Conservation (phyloP, 2,797 vertebrate genomes). For the Spea hammondii region DNA sequence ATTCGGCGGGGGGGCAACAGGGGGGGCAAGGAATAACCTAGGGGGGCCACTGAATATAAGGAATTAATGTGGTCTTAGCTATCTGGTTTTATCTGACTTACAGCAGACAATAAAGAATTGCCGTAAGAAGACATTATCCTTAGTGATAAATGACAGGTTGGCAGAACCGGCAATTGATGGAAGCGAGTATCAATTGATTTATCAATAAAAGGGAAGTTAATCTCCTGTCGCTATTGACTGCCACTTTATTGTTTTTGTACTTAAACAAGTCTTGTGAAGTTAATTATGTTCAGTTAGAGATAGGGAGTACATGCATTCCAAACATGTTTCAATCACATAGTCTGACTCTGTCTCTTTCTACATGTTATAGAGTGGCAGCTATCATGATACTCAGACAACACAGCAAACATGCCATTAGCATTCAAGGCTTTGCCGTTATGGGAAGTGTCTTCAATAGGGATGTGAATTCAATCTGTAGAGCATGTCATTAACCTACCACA, state of each 20-base stretch:
- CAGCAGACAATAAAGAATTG: slow-evolving; percentile 9
- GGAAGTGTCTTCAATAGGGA: too few species aligned
- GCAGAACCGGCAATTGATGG: slow-evolving; percentile 31
- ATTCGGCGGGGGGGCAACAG: too few species aligned
- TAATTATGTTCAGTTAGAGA: slow-evolving; percentile 32
- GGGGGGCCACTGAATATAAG: too few species aligned
- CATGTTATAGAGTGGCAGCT: slow-evolving; percentile 6
- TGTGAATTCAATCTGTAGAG: too few species aligned
- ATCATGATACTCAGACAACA: slow-evolving; percentile 13
- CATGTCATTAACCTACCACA: too few species aligned
- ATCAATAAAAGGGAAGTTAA: slow-evolving; percentile 58
- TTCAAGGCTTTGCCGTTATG: too few species aligned
- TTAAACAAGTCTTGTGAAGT: slow-evolving; percentile 50
- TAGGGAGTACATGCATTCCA: slow-evolving; percentile 28
- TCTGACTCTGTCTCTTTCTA: not conserved
- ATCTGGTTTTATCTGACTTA: not conserved
- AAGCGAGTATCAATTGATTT: slow-evolving; percentile 59
- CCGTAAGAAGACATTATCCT: slow-evolving; percentile 22
- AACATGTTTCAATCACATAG: slow-evolving; percentile 22
- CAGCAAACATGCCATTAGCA: too few species aligned
- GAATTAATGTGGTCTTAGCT: not conserved
- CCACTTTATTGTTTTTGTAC: slow-evolving; percentile 53
- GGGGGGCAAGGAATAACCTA: too few species aligned
- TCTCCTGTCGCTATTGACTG: slow-evolving; percentile 58
- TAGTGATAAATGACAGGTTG: slow-evolving; percentile 44